A percentile compares a stretch with the other conserved stretches of the same genome.
Conservation (phyloP, 2,113 vertebrate genomes). For the Albula goreensis region DNA sequence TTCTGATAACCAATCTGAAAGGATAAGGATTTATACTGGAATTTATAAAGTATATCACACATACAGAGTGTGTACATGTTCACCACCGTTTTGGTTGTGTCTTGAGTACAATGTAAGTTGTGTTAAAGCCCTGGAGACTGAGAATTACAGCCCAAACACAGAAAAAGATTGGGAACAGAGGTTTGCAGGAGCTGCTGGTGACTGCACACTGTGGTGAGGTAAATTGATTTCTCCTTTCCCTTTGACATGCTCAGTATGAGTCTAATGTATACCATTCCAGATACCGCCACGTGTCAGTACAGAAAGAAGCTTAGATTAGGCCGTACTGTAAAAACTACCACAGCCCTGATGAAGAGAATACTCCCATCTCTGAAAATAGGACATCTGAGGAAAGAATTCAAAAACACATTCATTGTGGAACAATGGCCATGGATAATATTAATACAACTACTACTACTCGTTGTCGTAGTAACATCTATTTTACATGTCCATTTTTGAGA, state of each 20-base stretch:
- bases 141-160: background rate
- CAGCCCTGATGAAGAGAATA: too few relatives aligned
- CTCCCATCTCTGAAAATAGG: too few relatives aligned
- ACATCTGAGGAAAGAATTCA: too few relatives aligned
- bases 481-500: too few relatives aligned
- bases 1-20: background rate
- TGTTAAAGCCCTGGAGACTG: background rate
- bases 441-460: too few relatives aligned
- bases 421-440: too few relatives aligned
- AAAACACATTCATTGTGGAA: too few relatives aligned
- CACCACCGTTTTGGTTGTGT: background rate
- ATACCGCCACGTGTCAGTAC: background rate
- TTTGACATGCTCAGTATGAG: background rate
- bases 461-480: too few relatives aligned
- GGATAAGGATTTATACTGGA: background rate
- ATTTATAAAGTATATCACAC: background rate
- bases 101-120: background rate
- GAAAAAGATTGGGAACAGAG: background rate
- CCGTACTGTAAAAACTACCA: too few relatives aligned
- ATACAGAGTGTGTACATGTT: background rate
- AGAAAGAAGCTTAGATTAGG: background rate
- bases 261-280: background rate
- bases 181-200: background rate
- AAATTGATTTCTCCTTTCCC: slow-evolving; percentile 3
- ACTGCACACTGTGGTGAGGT: background rate